Evolutionary conservation across 2,113 vertebrate species (phyloP).

Genomic region (Asarcornis scutulata): DNA sequence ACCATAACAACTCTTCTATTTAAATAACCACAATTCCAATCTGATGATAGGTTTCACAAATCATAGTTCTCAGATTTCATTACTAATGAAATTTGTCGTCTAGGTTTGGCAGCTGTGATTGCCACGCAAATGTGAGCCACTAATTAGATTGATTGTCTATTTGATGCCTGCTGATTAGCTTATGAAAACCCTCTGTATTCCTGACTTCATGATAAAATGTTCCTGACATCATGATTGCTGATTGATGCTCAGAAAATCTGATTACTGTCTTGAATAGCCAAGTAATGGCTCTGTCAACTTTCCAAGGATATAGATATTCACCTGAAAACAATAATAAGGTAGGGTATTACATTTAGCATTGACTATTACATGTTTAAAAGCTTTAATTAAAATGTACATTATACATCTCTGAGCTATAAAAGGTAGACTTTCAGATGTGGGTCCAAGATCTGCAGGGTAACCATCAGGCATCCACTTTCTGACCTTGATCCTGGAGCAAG

Average conservation of each 20-base stretch:
- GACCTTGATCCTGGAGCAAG: neutral
- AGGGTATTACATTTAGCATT: slow-evolving; percentile 13
- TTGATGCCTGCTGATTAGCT: slow-evolving; percentile 82
- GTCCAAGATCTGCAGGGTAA: neutral
- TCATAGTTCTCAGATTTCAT: slow-evolving; percentile 75
- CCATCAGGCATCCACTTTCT: neutral
- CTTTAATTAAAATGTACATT: slow-evolving; percentile 4
- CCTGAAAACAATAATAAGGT: slow-evolving; percentile 57
- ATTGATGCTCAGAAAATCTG: slow-evolving; percentile 79
- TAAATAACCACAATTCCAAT: slow-evolving; percentile 55
- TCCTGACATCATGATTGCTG: slow-evolving; percentile 79
- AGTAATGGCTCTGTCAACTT: slow-evolving; percentile 76
- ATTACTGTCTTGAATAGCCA: slow-evolving; percentile 78
- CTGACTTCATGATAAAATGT: slow-evolving; percentile 77
- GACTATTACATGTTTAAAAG: slow-evolving; percentile 14
- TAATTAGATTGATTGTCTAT: slow-evolving; percentile 85
- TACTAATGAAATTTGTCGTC: slow-evolving; percentile 78
- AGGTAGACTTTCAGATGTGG: neutral
- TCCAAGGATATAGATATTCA: slow-evolving; percentile 71
- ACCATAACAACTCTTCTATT: neutral
- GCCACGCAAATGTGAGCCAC: slow-evolving; percentile 76
- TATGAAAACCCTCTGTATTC: slow-evolving; percentile 79
- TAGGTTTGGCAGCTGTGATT: slow-evolving; percentile 77
- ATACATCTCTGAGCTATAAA: neutral
- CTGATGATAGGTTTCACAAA: slow-evolving; percentile 71